Conservation (phyloP, 2,113 vertebrate genomes). For the Tetraodon nigroviridis region DNA sequence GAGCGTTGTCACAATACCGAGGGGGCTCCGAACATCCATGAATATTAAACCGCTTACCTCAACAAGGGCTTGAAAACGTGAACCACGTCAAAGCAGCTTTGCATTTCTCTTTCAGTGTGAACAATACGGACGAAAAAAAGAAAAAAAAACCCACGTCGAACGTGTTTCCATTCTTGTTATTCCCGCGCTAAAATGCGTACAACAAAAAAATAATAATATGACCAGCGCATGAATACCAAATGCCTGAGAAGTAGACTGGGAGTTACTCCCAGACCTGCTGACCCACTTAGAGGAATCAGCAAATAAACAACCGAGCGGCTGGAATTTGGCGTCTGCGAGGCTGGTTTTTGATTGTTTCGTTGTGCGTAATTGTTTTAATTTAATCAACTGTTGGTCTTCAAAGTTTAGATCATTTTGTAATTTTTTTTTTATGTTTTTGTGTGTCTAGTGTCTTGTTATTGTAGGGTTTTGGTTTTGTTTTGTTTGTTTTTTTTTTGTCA, state of each 20-base stretch:
- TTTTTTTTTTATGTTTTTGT: too few relatives aligned
- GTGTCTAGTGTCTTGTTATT: neutral
- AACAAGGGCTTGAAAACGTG: conserved; percentile 72
- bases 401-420: too few relatives aligned
- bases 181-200: conserved; percentile 62
- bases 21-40: conserved; percentile 87
- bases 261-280: conserved; percentile 62
- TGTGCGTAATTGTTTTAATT: too few relatives aligned
- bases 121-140: conserved; percentile 59
- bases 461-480: neutral
- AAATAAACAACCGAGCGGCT: neutral
- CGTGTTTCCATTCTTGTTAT: conserved; percentile 69
- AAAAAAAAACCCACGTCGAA: conserved; percentile 38
- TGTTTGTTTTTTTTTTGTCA: neutral
- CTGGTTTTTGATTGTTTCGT: too few relatives aligned
- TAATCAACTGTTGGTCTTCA: too few relatives aligned
- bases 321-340: neutral
- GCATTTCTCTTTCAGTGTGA: conserved; percentile 61
- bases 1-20: conserved; percentile 86
- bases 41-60: conserved; percentile 89
- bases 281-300: conserved; percentile 22
- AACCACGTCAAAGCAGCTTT: conserved; percentile 77
- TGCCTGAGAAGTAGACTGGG: conserved; percentile 45
- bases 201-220: conserved; percentile 53
- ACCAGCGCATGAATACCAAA: conserved; percentile 63